Evolutionary conservation across 1,140 invertebrate species (phyloP), one percentile per base, ranked within the genome.

Genomic region (Drosophila guanche): DNA sequence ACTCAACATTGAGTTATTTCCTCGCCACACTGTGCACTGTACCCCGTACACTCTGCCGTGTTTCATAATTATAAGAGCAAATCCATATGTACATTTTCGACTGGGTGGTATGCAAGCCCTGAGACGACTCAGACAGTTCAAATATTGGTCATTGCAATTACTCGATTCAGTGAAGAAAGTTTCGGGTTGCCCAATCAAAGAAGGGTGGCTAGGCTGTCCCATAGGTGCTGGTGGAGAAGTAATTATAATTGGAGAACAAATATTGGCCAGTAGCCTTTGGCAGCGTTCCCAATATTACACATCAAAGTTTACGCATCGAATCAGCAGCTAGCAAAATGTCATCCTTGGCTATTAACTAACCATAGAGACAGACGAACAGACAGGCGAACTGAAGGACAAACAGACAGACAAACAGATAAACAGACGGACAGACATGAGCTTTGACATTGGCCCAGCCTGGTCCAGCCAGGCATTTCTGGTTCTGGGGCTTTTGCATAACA

Each of bases 121-220:
- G 29, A 33, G 3, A 33, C 29, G 29, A 10, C 0, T 8, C 10
- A 53, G 56, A 20, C 46, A 59, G 77, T 80, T 86, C 66, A 85
- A 88, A 85, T 77, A 88, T 86, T 86, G 81, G 81, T 67, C 73
- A 85, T 86, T 70, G 51, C 73, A 85, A 85, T 85, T 85, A 86
- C 60, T 48, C 77, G 61, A 61, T 51, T 67, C 27, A 76, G 51
- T 74, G 69, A 27, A 37, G 33, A 59, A 43, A 71, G 80, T 76
- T 86, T 86, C 52, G 10, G 43, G 55, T 85, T 85, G 46, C 80
- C 53, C 42, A 20, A 20, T 20, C n/a, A 12, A 12, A 22, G 20
- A 20, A 22, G 47, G 46, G 68, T 27, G 47, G 60, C 23, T 47
- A 40, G 3, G 10, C 33, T 47, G 43, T 20, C 16, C 33, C 33